Evolutionary conservation across 2,797 vertebrate genomes (phyloP).

Genomic region (Argyrosomus regius): DNA sequence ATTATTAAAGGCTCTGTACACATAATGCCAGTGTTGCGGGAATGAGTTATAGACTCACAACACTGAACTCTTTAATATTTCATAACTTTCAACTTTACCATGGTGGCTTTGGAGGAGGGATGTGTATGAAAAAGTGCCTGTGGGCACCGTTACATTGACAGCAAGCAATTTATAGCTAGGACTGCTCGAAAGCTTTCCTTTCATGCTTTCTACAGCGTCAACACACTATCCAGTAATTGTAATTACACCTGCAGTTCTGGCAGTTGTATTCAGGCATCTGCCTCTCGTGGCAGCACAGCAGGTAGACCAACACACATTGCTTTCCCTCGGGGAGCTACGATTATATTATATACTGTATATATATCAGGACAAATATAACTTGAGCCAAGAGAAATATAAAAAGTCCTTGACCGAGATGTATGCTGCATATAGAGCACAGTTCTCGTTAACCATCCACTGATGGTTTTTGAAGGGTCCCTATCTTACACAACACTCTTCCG

Average conservation of each 20-base stretch:
- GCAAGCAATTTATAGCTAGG: conserved; percentile 65
- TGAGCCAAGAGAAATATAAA: conserved; percentile 1
- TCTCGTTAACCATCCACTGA: not conserved
- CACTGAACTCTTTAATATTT: conserved; percentile 76
- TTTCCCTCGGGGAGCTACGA: conserved; percentile 20
- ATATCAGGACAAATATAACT: conserved; percentile 25
- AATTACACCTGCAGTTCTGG: conserved; percentile 58
- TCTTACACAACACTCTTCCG: not conserved
- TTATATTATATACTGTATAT: conserved; percentile 14
- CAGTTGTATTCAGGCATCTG: conserved; percentile 30
- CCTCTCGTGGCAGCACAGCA: conserved; percentile 23
- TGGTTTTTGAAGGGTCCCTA: conserved; percentile 5
- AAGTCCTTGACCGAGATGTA: conserved; percentile 7
- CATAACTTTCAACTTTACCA: conserved; percentile 65
- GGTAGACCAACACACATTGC: conserved; percentile 5
- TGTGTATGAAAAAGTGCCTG: conserved; percentile 52
- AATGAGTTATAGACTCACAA: conserved; percentile 74
- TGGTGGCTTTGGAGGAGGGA: conserved; percentile 53
- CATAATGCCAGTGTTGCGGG: conserved; percentile 64
- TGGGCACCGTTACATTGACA: conserved; percentile 59
- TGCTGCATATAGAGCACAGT: not conserved
- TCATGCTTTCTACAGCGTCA: conserved; percentile 52
- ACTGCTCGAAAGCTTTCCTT: conserved; percentile 57
- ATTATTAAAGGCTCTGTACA: conserved; percentile 74
- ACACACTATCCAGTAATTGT: conserved; percentile 49